Conservation (phyloP, 1,140 invertebrate genomes). For the Solenopsis invicta region DNA sequence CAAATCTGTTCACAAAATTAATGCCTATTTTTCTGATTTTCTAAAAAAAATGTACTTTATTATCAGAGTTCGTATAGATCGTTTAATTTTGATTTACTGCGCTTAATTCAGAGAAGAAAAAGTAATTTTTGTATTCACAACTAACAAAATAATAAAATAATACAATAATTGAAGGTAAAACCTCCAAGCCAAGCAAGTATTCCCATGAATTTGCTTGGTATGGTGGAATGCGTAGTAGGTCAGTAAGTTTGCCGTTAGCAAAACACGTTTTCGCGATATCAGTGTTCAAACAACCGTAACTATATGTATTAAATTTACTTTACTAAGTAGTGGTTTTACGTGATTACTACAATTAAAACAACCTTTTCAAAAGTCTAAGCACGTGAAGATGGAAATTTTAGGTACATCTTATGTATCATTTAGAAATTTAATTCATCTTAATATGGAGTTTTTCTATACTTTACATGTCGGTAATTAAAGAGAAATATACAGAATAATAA, state of each 20-base stretch:
- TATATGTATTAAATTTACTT: slow-evolving; percentile 33
- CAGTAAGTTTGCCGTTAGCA: slow-evolving; percentile 81
- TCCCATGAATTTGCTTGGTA: slow-evolving; percentile 25
- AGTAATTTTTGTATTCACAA: not conserved
- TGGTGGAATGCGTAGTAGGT: slow-evolving; percentile 76
- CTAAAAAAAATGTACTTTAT: not conserved
- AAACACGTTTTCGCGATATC: slow-evolving; percentile 72
- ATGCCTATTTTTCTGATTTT: not conserved
- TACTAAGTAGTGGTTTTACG: not conserved
- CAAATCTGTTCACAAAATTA: too few species aligned
- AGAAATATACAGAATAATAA: not conserved
- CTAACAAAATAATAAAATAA: slow-evolving; percentile 23
- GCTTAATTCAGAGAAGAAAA: not conserved
- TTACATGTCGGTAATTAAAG: not conserved
- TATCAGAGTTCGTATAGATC: not conserved
- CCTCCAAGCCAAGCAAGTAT: not conserved
- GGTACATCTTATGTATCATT: slow-evolving; percentile 9
- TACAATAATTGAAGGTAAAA: not conserved
- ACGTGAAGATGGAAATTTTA: slow-evolving; percentile 1
- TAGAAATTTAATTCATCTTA: slow-evolving; percentile 19
- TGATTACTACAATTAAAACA: slow-evolving; percentile 28
- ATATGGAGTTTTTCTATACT: not conserved
- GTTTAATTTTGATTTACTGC: not conserved
- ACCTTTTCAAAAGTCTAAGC: not conserved
- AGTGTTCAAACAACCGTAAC: slow-evolving; percentile 41